Base-by-base conservation (phyloP, 2,113 vertebrate genomes). In the Thymallus thymallus region DNA sequence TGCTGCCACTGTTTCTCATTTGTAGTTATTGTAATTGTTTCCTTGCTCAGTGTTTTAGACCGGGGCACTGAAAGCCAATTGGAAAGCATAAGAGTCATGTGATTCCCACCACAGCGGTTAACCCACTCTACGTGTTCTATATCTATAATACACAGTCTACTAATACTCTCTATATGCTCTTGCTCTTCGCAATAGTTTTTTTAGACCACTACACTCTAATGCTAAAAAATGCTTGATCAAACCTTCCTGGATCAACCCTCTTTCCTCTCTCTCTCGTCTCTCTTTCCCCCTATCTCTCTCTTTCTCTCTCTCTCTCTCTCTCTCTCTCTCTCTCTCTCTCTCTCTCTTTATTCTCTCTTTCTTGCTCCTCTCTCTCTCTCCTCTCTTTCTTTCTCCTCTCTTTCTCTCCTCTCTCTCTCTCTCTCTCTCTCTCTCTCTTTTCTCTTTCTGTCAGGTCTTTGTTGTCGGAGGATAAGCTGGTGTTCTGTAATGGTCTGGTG, bases 401-500 rank as follows among this genome's bases (percentile, higher is more conserved):
- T 68, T 60, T 70, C 22, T 51, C 56, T 75, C 32, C 68, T 70
- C 22, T 51, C 26, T 1, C 26, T 26, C 2, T 26, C 32, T 32
- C 32, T n/a, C n/a, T n/a, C n/a, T n/a, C n/a, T n/a, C 32, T 56
- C 23, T 61, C n/a, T 22, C 22, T 51, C 22, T 22, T 69, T 41
- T 72, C 23, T 80, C 14, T 24, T 64, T 73, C 70, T 85, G 77
- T 18, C 89, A 99, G 97, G 94, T 98, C 96, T 60, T 92, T 95
- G 92, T 92, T 95, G 90, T 91, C 94, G 68, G 96, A 98, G 90
- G 96, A 98, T 90, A 98, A 99, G 88, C 95, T 98, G 81, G 94
- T 99, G 85, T 98, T 98, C 94, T 99, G 97, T 90, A 98, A 96
- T 63, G 96, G 97, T 89, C 94, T 97, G 86, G 97, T 98, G 88